phyloP scores from a whole-genome alignment of 1,140 invertebrate species.

The Panagrolaimus sp. region DNA sequence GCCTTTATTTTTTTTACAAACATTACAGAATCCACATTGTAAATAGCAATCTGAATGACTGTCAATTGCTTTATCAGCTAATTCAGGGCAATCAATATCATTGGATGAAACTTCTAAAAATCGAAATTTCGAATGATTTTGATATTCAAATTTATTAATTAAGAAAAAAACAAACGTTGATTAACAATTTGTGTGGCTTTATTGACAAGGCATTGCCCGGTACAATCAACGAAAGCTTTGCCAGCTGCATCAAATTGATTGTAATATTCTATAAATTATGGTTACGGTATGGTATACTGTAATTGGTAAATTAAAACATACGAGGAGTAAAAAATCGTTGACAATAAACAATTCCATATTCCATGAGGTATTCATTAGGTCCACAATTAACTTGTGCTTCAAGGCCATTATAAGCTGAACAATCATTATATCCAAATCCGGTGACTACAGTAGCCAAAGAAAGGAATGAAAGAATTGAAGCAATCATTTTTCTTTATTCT shows the following conservation, averaged over 20 bases:
- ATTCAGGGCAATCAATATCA: not conserved
- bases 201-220: constrained; percentile 31
- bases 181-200: constrained; percentile 14
- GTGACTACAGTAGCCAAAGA: no score
- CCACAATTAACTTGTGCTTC: no score
- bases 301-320: no score
- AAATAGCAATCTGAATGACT: constrained; percentile 41
- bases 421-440: no score
- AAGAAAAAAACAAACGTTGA: not conserved
- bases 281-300: no score
- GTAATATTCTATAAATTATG: constrained; percentile 15
- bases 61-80: constrained; percentile 29
- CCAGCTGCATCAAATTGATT: constrained; percentile 30
- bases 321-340: no score
- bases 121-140: no score
- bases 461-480: no score
- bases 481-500: no score
- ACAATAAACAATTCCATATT: no score
- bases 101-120: not conserved
- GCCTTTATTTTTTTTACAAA: constrained; percentile 48
- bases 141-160: not conserved
- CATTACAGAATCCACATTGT: constrained; percentile 37
- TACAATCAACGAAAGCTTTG: constrained; percentile 33
- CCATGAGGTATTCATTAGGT: no score
- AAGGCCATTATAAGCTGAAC: no score